Percentiles rank a stretch among this genome's conserved stretches.
Conservation (phyloP, 2,113 vertebrate species). For the Genyomyrus donnyi region DNA sequence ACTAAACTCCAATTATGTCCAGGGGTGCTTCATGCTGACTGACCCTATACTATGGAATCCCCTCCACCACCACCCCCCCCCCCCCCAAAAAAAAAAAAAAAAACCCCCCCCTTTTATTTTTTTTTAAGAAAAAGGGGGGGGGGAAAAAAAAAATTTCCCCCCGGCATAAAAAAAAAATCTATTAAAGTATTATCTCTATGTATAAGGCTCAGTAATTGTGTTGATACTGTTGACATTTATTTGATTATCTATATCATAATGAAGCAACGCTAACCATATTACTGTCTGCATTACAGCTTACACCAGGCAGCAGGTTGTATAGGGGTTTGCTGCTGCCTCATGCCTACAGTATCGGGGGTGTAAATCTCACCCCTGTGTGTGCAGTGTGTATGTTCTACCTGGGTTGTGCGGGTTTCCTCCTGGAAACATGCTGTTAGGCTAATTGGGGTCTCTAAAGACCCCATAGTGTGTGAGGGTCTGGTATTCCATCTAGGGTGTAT, state of each 20-base stretch:
- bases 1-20: neutral
- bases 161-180: neutral
- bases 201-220: neutral
- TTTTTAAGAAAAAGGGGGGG: too few species aligned
- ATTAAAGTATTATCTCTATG: neutral
- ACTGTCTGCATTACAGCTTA: neutral
- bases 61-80: too few species aligned
- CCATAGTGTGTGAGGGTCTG: neutral
- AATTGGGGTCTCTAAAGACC: neutral
- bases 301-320: neutral
- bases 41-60: neutral
- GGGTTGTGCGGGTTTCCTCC: neutral
- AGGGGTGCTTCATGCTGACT: neutral
- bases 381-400: neutral
- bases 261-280: neutral
- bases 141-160: neutral
- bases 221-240: neutral
- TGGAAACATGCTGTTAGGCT: neutral
- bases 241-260: neutral
- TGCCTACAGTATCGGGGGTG: neutral
- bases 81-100: neutral
- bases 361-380: neutral
- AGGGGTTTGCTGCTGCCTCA: neutral
- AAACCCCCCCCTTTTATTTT: too few species aligned
- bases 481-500: neutral